Base-by-base conservation (phyloP, 1,140 invertebrate species). In the Druon quercuslanigerum region DNA sequence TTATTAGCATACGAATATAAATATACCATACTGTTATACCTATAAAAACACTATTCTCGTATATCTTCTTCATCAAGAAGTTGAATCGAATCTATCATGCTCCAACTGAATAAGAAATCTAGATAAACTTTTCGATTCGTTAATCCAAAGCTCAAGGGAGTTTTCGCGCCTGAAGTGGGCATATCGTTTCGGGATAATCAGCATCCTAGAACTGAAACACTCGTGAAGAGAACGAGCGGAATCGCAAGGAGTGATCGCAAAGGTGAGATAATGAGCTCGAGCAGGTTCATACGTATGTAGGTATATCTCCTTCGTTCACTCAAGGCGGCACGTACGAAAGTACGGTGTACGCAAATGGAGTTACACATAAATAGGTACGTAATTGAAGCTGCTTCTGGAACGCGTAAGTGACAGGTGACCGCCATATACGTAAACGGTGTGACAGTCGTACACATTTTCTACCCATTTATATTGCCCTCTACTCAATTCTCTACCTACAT, bases 341-440 rank as follows among this genome's bases (percentile, higher is more conserved):
- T 46, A 5, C 60, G 25, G 11, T 60, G 60, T 66, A 71, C 75
- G 74, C 74, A 73, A 60, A 78, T 78, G 76, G 72, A 78, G 78
- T 57, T 75, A 52, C 74, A 75, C 75, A 80, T 80, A 80, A 83
- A 80, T 80, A 77, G 72, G 71, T 40, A 51, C 76, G 82, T 89
- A 89, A 89, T 89, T 87, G 86, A 87, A 87, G 87, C 84, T 85
- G 84, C 85, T 87, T 84, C 83, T 78, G 84, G 82, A 85, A 82
- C 78, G 80, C 73, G 78, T 87, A 89, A 89, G 83, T 88, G 87
- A 90, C 88, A 88, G 86, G 85, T 82, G 84, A 87, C 83, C 84
- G 87, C 87, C 87, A 87, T 88, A 87, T 86, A 88, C 80, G 87
- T 83, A 84, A 80, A 81, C 51, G 66, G 72, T 77, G 51, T 77